phyloP scores from a whole-genome alignment of 2,797 vertebrate species.

The Artibeus lituratus region DNA sequence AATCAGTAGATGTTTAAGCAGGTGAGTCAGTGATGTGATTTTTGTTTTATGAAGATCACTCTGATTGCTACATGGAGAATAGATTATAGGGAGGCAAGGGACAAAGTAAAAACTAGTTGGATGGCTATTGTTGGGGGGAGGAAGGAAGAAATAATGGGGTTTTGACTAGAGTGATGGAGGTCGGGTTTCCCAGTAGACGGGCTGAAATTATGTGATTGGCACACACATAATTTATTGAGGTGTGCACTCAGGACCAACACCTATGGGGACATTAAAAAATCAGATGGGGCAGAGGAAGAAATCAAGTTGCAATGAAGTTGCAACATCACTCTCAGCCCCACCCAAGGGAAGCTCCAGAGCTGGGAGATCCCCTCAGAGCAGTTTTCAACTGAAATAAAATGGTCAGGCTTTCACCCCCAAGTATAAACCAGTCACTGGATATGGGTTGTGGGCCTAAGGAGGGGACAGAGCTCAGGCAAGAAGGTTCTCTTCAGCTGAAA shows the following conservation, averaged over 20 bases:
- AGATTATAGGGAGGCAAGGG: not conserved
- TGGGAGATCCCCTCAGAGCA: not conserved
- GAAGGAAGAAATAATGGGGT: not conserved
- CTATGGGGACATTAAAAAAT: not conserved
- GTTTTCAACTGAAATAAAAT: not conserved
- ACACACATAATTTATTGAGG: not conserved
- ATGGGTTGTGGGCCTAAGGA: not conserved
- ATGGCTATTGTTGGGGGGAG: not conserved
- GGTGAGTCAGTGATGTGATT: not conserved
- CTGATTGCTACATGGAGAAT: not conserved
- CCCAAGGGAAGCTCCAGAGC: not conserved
- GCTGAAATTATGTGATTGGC: not conserved
- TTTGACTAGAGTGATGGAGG: not conserved
- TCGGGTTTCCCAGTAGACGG: constrained; percentile 11
- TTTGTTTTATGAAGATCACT: not conserved
- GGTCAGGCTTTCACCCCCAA: not conserved
- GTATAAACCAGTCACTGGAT: not conserved
- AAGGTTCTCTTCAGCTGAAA: not conserved
- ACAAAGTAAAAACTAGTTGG: not conserved
- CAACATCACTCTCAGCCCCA: not conserved
- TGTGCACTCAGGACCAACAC: not conserved
- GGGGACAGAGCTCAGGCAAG: not conserved
- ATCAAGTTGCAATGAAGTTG: not conserved
- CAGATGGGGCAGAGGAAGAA: not conserved
- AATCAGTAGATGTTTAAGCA: not conserved